Conservation (phyloP, 2,888 invertebrate genomes). For the Dexiosoma caninum region DNA sequence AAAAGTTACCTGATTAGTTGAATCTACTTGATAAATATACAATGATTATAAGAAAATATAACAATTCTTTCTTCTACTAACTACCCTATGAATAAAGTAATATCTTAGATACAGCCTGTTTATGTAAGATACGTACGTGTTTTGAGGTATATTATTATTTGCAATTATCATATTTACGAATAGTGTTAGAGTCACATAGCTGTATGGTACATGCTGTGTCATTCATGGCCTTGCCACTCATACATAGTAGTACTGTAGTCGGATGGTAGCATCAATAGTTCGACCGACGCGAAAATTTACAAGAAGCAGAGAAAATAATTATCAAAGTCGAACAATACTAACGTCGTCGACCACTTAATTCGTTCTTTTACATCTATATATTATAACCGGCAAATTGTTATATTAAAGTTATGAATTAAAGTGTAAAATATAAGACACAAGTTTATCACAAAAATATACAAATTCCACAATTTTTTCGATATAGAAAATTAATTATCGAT, state of each 20-base stretch:
- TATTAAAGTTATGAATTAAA: not conserved
- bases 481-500: no score
- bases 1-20: no score
- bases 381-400: not conserved
- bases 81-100: constrained; percentile 1
- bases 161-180: not conserved
- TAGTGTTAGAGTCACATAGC: constrained; percentile 33
- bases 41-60: no score
- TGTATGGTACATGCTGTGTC: constrained; percentile 53
- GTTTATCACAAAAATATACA: no score
- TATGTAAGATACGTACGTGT: not conserved
- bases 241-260: constrained; percentile 16
- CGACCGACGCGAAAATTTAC: constrained; percentile 7
- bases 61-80: no score
- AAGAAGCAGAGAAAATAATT: constrained; percentile 27
- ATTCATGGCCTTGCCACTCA: constrained; percentile 54
- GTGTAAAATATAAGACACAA: no score
- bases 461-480: no score
- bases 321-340: not conserved
- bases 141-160: not conserved
- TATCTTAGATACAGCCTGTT: not conserved
- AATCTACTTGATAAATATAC: no score
- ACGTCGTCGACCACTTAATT: not conserved
- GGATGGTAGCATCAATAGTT: constrained; percentile 33
- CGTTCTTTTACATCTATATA: no score